Conservation (phyloP, 2,113 vertebrate genomes). For the Lampris megalopsis region DNA sequence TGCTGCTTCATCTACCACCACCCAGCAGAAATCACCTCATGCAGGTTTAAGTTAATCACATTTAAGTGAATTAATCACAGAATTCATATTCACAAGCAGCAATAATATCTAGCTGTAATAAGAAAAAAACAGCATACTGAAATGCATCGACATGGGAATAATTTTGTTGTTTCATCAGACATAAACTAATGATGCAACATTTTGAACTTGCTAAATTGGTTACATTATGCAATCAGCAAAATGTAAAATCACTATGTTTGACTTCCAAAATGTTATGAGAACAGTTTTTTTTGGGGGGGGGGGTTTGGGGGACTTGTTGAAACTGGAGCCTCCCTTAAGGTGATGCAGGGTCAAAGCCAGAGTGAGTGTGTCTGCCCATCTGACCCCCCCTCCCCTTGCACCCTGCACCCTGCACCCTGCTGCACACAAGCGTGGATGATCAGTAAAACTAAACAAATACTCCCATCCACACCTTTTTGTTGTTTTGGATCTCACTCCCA, state of each 20-base stretch:
- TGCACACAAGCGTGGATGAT: conserved; percentile 22
- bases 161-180: neutral
- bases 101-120: no score
- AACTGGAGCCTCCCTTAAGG: conserved; percentile 48
- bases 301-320: conserved; percentile 10
- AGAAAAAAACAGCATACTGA: no score
- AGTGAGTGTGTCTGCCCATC: conserved; percentile 48
- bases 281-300: conserved; percentile 22
- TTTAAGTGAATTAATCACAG: no score
- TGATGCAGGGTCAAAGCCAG: conserved; percentile 48
- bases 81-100: no score
- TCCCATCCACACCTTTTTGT: conserved; percentile 66
- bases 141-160: no score
- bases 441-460: conserved; percentile 75
- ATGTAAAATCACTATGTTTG: neutral
- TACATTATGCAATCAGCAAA: neutral
- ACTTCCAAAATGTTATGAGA: neutral
- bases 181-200: neutral
- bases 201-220: neutral
- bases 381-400: conserved; percentile 57
- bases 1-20: no score
- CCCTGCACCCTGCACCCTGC: conserved; percentile 29
- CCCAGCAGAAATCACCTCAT: no score
- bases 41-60: no score
- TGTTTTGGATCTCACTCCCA: conserved; percentile 56